phyloP scores from a whole-genome alignment of 2,797 vertebrate genomes.

The Ataeniobius toweri region DNA sequence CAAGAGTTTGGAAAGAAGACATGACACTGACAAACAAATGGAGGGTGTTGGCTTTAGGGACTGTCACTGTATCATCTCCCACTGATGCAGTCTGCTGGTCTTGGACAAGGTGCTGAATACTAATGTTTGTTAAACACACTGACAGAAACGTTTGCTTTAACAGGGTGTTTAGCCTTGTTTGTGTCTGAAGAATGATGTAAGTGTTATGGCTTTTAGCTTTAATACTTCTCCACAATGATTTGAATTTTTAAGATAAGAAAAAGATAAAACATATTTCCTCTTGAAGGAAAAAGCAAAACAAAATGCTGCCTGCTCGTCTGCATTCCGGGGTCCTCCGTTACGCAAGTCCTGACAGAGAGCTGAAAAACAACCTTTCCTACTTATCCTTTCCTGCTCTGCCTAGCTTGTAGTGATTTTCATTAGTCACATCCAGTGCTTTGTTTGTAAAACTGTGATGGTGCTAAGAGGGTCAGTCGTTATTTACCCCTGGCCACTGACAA shows the following conservation, averaged over 20 bases:
- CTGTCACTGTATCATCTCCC: constrained; percentile 38
- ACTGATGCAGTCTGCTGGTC: constrained; percentile 31
- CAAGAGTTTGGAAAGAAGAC: constrained; percentile 5
- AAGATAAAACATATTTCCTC: constrained; percentile 22
- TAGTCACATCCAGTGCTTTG: neutral
- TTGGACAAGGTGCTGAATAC: constrained; percentile 15
- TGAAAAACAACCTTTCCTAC: neutral
- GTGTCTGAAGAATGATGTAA: constrained; percentile 20
- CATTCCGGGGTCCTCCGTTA: too few species aligned
- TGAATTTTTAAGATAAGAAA: constrained; percentile 19
- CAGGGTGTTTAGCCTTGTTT: constrained; percentile 10
- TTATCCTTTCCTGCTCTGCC: neutral
- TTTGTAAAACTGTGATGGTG: neutral
- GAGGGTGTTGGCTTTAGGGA: constrained; percentile 36
- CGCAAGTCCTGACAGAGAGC: neutral
- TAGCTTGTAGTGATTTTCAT: neutral
- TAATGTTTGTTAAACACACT: constrained; percentile 32
- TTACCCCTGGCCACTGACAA: neutral
- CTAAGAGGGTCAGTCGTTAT: neutral
- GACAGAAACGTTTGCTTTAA: neutral
- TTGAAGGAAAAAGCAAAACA: constrained; percentile 7
- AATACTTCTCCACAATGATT: constrained; percentile 9
- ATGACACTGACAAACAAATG: constrained; percentile 59
- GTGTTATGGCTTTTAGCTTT: neutral
- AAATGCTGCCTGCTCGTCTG: neutral